phyloP scores from a whole-genome alignment of 2,888 invertebrate species.

The Hanleya hanleyi region DNA sequence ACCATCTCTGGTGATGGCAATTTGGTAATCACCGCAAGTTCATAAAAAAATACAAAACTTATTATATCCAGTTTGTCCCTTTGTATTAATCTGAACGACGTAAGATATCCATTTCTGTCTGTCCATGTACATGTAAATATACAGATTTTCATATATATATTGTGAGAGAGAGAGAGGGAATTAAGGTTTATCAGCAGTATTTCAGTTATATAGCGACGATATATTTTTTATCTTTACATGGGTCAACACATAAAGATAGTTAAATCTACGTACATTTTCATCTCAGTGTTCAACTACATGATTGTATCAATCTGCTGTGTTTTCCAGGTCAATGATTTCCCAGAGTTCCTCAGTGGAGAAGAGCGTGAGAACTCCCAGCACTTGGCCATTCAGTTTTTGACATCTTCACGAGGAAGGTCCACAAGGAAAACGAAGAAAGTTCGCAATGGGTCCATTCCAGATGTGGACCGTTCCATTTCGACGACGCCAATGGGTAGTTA shows the following conservation, averaged over 20 bases:
- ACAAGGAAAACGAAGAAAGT: slow-evolving; percentile 46
- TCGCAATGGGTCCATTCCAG: slow-evolving; percentile 44
- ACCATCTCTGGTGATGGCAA: too few relatives aligned
- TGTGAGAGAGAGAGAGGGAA: too few relatives aligned
- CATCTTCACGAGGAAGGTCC: slow-evolving; percentile 46
- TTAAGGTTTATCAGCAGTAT: too few relatives aligned
- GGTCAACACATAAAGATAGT: not conserved
- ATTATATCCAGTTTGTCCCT: too few relatives aligned
- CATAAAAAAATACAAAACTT: too few relatives aligned
- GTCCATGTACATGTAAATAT: too few relatives aligned
- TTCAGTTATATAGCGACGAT: too few relatives aligned
- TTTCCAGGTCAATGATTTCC: slow-evolving; percentile 68
- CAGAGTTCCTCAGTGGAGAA: slow-evolving; percentile 67
- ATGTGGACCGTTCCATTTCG: slow-evolving; percentile 53
- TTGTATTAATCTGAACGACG: too few relatives aligned
- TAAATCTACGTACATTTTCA: not conserved
- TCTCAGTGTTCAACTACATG: not conserved
- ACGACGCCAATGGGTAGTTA: slow-evolving; percentile 59
- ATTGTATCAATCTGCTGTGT: slow-evolving; percentile 1
- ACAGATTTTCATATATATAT: too few relatives aligned
- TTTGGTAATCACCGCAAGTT: too few relatives aligned
- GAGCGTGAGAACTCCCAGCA: slow-evolving; percentile 70
- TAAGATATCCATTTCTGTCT: too few relatives aligned
- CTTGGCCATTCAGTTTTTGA: slow-evolving; percentile 63
- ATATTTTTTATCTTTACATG: too few relatives aligned